phyloP scores from a whole-genome alignment of 2,797 vertebrate species.

The Hippoglossus hippoglossus region DNA sequence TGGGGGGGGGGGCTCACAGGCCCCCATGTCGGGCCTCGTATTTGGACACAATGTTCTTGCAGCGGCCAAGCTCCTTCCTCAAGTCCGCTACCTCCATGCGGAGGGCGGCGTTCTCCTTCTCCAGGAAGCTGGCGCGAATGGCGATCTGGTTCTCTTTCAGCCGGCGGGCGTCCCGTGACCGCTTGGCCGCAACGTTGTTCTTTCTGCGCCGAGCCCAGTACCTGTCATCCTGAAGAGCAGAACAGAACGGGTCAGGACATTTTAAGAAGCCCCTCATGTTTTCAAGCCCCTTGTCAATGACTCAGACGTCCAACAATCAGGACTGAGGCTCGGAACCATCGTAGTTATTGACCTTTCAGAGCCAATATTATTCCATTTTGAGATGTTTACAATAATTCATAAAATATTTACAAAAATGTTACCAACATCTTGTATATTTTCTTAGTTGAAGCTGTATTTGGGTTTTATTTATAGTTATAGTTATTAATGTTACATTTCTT shows the following conservation, averaged over 20 bases:
- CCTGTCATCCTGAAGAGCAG: conserved; percentile 89
- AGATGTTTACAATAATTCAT: too few species aligned
- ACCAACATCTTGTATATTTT: too few species aligned
- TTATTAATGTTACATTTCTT: too few species aligned
- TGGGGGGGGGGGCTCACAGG: conserved; percentile 81
- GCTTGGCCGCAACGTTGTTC: conserved; percentile 98
- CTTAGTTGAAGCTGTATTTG: too few species aligned
- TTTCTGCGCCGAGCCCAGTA: conserved; percentile 98
- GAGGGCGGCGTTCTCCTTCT: conserved; percentile 96
- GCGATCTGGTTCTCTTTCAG: conserved; percentile 99
- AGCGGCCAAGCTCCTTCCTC: conserved; percentile 95
- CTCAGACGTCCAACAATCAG: too few species aligned
- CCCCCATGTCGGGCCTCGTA: conserved; percentile 93
- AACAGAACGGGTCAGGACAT: conserved; percentile 7
- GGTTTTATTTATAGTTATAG: too few species aligned
- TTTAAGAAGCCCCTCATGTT: too few species aligned
- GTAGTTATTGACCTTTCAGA: too few species aligned
- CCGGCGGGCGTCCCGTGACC: conserved; percentile 93
- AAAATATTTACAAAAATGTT: too few species aligned
- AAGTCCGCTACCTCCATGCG: conserved; percentile 94
- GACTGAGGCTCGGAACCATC: too few species aligned
- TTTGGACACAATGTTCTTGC: conserved; percentile 94
- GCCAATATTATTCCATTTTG: too few species aligned
- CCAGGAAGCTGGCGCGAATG: conserved; percentile 95
- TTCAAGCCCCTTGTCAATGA: too few species aligned